phyloP scores from a whole-genome alignment of 2,113 vertebrate species.

The Chlorodrepanis virens region DNA sequence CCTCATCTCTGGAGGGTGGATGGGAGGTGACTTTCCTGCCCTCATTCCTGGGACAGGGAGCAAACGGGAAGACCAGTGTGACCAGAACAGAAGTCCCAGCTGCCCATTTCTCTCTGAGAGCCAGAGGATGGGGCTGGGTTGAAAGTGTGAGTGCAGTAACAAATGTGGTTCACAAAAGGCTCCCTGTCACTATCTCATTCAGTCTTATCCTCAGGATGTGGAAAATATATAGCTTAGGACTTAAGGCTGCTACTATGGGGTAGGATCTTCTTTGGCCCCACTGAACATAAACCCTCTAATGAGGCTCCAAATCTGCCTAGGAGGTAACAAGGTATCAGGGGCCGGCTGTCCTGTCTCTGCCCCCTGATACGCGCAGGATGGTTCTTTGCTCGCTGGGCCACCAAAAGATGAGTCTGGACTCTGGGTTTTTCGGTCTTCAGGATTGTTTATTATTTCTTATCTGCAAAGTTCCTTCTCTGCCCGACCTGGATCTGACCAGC shows the following conservation, averaged over 20 bases:
- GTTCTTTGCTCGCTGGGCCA: too few species aligned
- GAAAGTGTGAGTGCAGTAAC: background rate
- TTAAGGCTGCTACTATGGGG: background rate
- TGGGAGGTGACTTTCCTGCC: background rate
- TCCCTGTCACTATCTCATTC: background rate
- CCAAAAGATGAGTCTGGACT: too few species aligned
- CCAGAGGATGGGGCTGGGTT: background rate
- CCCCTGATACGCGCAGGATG: too few species aligned
- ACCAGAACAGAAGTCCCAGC: background rate
- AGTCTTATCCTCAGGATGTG: background rate
- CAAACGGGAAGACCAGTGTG: background rate
- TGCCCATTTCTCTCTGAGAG: background rate
- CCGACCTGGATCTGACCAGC: too few species aligned
- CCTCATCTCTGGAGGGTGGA: background rate
- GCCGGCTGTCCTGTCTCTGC: too few species aligned
- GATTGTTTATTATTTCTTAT: too few species aligned
- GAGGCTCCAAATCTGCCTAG: background rate
- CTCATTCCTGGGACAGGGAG: background rate
- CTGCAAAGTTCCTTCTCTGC: too few species aligned
- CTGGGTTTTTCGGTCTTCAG: too few species aligned
- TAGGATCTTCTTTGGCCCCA: background rate
- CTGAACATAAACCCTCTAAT: background rate
- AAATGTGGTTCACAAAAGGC: background rate
- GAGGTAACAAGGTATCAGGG: background rate
- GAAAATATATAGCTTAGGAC: background rate